Evolutionary conservation across 1,140 invertebrate genomes (phyloP).

Genomic region (Diabrotica undecimpunctata): DNA sequence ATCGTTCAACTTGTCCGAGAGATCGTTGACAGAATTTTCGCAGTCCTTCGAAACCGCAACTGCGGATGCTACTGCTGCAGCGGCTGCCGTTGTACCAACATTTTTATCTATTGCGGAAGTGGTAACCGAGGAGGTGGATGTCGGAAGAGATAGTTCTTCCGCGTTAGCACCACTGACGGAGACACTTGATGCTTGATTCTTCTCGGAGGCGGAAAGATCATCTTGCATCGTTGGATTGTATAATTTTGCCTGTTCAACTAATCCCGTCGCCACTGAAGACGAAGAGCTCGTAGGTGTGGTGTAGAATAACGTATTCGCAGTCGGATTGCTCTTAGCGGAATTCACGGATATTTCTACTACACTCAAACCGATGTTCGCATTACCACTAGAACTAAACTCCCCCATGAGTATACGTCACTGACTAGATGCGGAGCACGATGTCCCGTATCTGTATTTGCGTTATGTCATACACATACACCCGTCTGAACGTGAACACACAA

Average conservation of each 20-base stretch:
- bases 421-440: slow-evolving; percentile 29
- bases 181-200: slow-evolving; percentile 30
- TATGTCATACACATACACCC: slow-evolving; percentile 43
- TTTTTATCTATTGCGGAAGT: background rate
- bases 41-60: slow-evolving; percentile 28
- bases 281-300: slow-evolving; percentile 42
- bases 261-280: slow-evolving; percentile 28
- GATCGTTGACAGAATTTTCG: slow-evolving; percentile 32
- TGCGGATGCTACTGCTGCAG: slow-evolving; percentile 27
- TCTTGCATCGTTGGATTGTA: slow-evolving; percentile 45
- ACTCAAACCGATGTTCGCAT: slow-evolving; percentile 46
- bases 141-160: slow-evolving; percentile 30
- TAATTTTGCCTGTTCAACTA: slow-evolving; percentile 33
- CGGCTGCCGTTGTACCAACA: slow-evolving; percentile 16
- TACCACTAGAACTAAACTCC: slow-evolving; percentile 47
- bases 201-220: slow-evolving; percentile 45
- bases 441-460: slow-evolving; percentile 30
- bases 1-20: slow-evolving; percentile 39
- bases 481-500: slow-evolving; percentile 31
- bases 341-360: slow-evolving; percentile 45
- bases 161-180: slow-evolving; percentile 36
- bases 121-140: background rate
- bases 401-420: slow-evolving; percentile 46
- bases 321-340: slow-evolving; percentile 39
- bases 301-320: slow-evolving; percentile 44